Conservation (phyloP, 2,113 vertebrate genomes). For the Bagarius yarrelli region DNA sequence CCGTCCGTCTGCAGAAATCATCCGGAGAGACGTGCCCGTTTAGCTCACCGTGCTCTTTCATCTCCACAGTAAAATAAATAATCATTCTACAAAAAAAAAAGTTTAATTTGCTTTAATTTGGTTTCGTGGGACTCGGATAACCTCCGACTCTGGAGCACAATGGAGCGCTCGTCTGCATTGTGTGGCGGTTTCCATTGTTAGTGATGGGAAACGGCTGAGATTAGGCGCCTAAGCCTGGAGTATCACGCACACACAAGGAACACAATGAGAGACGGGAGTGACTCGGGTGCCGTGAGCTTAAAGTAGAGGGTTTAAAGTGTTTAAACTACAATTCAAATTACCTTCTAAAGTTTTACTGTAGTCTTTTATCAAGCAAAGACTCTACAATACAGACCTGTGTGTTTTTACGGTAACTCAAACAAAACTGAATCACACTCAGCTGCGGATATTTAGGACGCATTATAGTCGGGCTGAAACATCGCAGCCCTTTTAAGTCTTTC, state of each 20-base stretch:
- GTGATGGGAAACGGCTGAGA: slow-evolving; percentile 28
- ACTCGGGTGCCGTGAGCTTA: neutral
- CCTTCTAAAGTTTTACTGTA: neutral
- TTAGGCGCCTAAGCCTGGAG: slow-evolving; percentile 27
- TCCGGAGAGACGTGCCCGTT: slow-evolving; percentile 1
- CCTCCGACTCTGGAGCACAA: slow-evolving; percentile 17
- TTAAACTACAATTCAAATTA: neutral
- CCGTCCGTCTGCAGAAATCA: neutral
- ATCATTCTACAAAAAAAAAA: too few relatives aligned
- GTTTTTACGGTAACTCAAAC: neutral
- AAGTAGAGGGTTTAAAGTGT: too few relatives aligned
- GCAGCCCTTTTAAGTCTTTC: too few relatives aligned
- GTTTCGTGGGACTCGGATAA: slow-evolving; percentile 6
- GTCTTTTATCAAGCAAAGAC: neutral
- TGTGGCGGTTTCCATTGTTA: neutral
- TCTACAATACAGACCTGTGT: neutral
- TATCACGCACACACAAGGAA: slow-evolving; percentile 23
- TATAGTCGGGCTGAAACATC: too few relatives aligned
- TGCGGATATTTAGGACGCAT: neutral
- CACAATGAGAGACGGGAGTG: neutral
- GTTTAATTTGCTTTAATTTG: neutral
- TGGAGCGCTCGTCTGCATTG: neutral
- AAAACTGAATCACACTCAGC: neutral
- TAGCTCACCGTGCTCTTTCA: slow-evolving; percentile 43
- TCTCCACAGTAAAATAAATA: slow-evolving; percentile 39